A percentile compares a stretch with the other conserved stretches of the same genome.
Evolutionary conservation across 2,113 vertebrate genomes (phyloP).

Genomic region (Campylomormyrus tamandua): DNA sequence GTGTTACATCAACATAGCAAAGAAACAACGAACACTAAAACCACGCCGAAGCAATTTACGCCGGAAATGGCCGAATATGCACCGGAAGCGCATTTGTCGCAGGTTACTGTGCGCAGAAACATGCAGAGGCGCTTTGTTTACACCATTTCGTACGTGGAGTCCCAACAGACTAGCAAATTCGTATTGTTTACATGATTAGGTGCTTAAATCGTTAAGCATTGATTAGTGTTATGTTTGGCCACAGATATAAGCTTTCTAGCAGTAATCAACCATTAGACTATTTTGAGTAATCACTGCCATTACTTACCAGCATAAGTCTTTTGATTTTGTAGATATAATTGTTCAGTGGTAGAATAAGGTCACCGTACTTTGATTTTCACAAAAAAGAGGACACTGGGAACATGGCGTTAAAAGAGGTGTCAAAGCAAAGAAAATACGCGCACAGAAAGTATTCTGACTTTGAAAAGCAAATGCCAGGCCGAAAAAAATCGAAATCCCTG

Average conservation of each 20-base stretch:
- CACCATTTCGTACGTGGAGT: background rate
- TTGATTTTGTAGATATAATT: background rate
- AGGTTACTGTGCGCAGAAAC: background rate
- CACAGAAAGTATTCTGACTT: background rate
- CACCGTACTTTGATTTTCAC: background rate
- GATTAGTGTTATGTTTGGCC: background rate
- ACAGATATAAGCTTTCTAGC: background rate
- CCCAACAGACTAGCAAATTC: background rate
- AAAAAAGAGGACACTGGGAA: background rate
- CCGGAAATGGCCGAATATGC: background rate
- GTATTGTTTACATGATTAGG: background rate
- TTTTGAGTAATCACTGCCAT: background rate
- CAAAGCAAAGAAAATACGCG: background rate
- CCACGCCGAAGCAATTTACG: background rate
- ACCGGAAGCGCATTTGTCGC: background rate
- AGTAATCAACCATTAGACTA: background rate
- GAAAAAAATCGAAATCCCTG: background rate
- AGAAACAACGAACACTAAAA: background rate
- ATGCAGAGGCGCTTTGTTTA: background rate
- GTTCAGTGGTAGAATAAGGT: background rate
- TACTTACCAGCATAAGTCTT: background rate
- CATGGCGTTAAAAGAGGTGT: background rate
- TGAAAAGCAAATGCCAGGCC: background rate
- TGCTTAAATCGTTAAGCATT: background rate
- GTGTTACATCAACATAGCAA: background rate